Percentiles rank a stretch among this genome's conserved stretches.
Conservation (phyloP, 2,113 vertebrate species). For the Ammodytes marinus region DNA sequence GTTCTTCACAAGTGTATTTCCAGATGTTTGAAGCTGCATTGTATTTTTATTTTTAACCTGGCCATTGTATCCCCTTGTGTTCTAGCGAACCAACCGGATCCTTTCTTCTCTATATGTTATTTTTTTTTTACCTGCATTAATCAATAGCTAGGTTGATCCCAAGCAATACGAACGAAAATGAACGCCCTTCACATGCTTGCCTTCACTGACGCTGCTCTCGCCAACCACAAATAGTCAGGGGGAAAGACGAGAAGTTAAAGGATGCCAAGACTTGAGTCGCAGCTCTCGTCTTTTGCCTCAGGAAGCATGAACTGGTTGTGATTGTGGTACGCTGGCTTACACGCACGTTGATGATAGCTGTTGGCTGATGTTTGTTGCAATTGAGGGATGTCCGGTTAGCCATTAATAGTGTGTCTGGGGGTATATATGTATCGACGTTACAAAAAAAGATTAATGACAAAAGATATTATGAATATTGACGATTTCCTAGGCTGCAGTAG, state of each 20-base stretch:
- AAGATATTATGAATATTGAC: constrained; percentile 79
- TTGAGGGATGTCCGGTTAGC: constrained; percentile 85
- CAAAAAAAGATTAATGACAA: constrained; percentile 80
- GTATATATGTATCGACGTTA: constrained; percentile 81
- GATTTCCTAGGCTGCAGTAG: constrained; percentile 83
- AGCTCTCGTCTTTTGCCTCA: constrained; percentile 44
- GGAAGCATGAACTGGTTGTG: constrained; percentile 87
- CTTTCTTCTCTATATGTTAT: constrained; percentile 24
- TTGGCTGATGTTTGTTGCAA: constrained; percentile 85
- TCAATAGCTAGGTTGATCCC: constrained; percentile 54
- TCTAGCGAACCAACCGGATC: constrained; percentile 41
- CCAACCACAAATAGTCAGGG: constrained; percentile 28
- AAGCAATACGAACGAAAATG: constrained; percentile 61
- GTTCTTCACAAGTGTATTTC: constrained; percentile 33
- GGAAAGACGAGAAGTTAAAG: constrained; percentile 48
- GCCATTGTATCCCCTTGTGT: constrained; percentile 49
- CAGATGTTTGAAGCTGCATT: constrained; percentile 36
- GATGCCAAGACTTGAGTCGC: constrained; percentile 42
- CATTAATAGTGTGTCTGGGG: constrained; percentile 30
- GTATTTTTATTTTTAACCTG: constrained; percentile 41
- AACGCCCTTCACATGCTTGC: constrained; percentile 51
- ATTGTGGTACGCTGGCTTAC: constrained; percentile 77
- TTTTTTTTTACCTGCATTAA: constrained; percentile 46
- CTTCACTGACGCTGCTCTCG: constrained; percentile 40
- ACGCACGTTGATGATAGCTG: constrained; percentile 83